A percentile compares a stretch with the other conserved stretches of the same genome.
Conservation (phyloP, 2,888 invertebrate genomes). For the Scaptomyza flava region DNA sequence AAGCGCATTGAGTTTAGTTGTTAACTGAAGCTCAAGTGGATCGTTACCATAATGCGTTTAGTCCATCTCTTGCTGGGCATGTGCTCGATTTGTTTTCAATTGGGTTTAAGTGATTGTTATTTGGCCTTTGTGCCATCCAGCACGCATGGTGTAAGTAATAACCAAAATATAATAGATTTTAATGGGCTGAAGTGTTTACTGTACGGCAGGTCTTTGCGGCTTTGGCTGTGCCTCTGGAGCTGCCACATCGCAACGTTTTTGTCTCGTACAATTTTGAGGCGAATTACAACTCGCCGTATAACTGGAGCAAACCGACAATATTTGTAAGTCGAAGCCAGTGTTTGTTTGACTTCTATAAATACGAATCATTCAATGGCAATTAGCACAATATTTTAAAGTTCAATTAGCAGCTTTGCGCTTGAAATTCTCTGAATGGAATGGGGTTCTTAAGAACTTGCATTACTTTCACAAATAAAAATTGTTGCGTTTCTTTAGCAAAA, state of each 20-base stretch:
- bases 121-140: conserved; percentile 79
- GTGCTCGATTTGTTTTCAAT: conserved; percentile 9
- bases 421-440: conserved; percentile 7
- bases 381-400: conserved; percentile 47
- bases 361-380: conserved; percentile 36
- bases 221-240: conserved; percentile 89
- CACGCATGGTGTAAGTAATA: conserved; percentile 80
- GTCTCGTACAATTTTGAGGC: conserved; percentile 91
- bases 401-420: conserved; percentile 61
- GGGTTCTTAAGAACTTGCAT: conserved; percentile 5
- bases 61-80: conserved; percentile 22
- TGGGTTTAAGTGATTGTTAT: conserved; percentile 29
- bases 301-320: conserved; percentile 82
- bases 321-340: conserved; percentile 70
- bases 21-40: conserved; percentile 24
- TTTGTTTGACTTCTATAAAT: conserved; percentile 46
- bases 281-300: conserved; percentile 87
- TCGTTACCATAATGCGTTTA: conserved; percentile 35
- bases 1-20: conserved; percentile 36
- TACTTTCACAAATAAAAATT: conserved; percentile 15
- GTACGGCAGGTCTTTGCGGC: conserved; percentile 88
- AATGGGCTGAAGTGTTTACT: background rate
- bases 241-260: conserved; percentile 89
- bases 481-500: conserved; percentile 57
- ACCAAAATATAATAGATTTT: too few species aligned